Base-by-base conservation (phyloP, 2,113 vertebrate species). In the Gobiocypris rarus region DNA sequence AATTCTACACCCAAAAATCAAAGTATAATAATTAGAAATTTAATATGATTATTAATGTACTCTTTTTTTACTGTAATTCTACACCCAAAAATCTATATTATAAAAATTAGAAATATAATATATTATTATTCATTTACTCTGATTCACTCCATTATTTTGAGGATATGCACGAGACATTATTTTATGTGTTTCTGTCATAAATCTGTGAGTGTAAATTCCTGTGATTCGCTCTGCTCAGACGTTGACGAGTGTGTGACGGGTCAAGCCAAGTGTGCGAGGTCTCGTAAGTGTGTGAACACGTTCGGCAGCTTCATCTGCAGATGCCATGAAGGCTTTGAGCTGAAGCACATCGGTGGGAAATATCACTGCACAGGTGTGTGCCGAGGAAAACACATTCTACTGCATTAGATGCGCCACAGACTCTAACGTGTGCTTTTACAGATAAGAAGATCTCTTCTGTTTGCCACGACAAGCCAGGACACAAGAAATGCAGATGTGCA, bases 301-400 rank as follows among this genome's bases (percentile, higher is more conserved):
- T 99, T 98, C 0, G 96, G 97, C 38, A 98, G 97, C 88, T 98
- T 96, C 88, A 70, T 97, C 86, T 99, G 97, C 93, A 98, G 93
- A 86, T 99, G 97, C 78, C 95, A 95, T n/a, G 88, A 92, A 50
- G 97, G 97, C 63, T 97, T 97, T 58, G 96, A 95, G 83, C 93
- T 99, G 13, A 86, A 91, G 81, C 97, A 96, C 91, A 91, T 96
- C 0, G 94, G 95, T 75, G 96, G 97, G 45, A 96, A 95, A 88
- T 97, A 98, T 90, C 93, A 93, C 2, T 99, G 97, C 85, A 91
- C 95, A 3, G 97, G 97, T 98, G 73, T 78, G 41, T 79, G 31
- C 5, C 3, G 15, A 67, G 9, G 38, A 1, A 11, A 11, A 4
- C 28, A 17, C 61, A 4, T 3, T 3, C 8, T 7, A 7, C 61